Evolutionary conservation across 2,113 vertebrate genomes (phyloP).

Genomic region (Eptesicus fuscus): DNA sequence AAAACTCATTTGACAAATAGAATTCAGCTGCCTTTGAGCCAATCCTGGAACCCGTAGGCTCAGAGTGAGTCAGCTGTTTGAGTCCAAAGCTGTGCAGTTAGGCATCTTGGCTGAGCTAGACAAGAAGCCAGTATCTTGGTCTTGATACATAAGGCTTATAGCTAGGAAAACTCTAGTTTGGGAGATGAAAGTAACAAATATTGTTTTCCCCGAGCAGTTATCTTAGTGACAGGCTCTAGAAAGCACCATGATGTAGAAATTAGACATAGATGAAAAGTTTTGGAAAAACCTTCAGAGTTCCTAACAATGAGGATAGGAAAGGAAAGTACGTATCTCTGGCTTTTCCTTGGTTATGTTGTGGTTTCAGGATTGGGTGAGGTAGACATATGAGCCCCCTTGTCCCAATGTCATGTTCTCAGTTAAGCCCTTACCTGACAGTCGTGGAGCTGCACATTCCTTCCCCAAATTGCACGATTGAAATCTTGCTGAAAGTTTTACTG

Average conservation of each 20-base stretch:
- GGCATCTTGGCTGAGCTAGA: neutral
- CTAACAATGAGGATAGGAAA: neutral
- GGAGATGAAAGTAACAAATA: conserved; percentile 23
- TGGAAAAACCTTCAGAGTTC: neutral
- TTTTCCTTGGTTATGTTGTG: conserved; percentile 21
- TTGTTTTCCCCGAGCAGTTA: conserved; percentile 10
- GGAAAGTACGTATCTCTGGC: neutral
- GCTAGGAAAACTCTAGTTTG: conserved; percentile 11
- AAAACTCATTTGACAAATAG: conserved; percentile 36
- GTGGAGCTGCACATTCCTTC: neutral
- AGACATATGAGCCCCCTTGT: neutral
- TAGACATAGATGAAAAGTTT: neutral
- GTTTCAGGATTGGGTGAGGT: conserved; percentile 13
- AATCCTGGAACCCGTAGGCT: conserved; percentile 25
- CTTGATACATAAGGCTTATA: neutral
- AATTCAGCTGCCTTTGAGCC: conserved; percentile 54
- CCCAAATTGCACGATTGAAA: neutral
- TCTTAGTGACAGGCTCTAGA: conserved; percentile 15
- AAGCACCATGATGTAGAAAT: neutral
- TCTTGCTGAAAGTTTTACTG: conserved; percentile 21
- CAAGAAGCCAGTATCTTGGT: neutral
- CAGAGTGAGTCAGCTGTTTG: conserved; percentile 53
- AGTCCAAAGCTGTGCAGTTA: conserved; percentile 15
- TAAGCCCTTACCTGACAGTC: neutral
- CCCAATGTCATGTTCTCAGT: neutral